Evolutionary conservation across 1,140 invertebrate genomes (phyloP), one percentile per base, ranked within the genome.

Genomic region (Rhagoletis zephyria): DNA sequence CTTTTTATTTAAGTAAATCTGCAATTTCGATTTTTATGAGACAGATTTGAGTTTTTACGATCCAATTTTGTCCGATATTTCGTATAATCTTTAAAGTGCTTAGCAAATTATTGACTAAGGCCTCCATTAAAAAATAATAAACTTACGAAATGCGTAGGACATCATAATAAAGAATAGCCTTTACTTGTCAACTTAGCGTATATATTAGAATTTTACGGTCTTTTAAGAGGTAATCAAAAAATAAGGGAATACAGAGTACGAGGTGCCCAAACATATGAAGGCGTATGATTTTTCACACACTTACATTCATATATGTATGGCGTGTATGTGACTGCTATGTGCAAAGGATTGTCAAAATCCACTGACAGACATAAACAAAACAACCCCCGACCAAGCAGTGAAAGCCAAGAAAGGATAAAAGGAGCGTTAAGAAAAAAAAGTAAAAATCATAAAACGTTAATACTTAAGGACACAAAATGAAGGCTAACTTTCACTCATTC

Each of bases 361-460:
- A n/a, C 74, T 56, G 5, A 5, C 74, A 81, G 19, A 81, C 19
- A 81, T 81, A 81, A 30, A 59, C 48, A 56, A 81, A 77, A 51
- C 16, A 30, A 16, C 48, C 6, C 74, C n/a, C 74, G 19, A 5
- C 16, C 19, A 56, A 19, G 74, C 74, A 81, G 6, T 81, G 16
- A 19, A 77, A 4, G 51, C n/a, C 70, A 77, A 77, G 7, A 40
- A 12, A 7, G 12, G 16, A 16, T 19, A 42, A 81, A 56, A 81
- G 48, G 45, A 30, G 74, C 30, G 74, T 42, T 30, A 56, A 56
- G 74, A 19, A 30, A n/a, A 19, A 19, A n/a, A 81, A 16, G 42
- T 56, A 81, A 81, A 81, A 81, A 81, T 81, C 74, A 81, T 81
- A 56, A 81, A 81, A 81, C 48, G 48, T 19, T 81, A 81, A 81